Percentiles rank a stretch among this genome's conserved stretches.
Conservation (phyloP, 1,140 invertebrate species). For the Caenorhabditis brenneri region DNA sequence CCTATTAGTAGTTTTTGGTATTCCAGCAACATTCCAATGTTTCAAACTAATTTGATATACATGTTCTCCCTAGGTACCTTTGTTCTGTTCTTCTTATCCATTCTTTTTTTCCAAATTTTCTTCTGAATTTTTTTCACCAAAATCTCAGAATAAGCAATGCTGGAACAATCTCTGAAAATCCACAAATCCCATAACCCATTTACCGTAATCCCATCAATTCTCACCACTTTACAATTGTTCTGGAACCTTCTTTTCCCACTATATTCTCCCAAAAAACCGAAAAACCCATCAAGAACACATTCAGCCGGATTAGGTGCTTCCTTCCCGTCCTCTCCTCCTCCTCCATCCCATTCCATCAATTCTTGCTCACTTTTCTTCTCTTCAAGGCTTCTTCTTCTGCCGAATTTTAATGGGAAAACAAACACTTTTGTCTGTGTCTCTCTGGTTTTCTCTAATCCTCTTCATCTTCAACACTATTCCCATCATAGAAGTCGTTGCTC, state of each 20-base stretch:
- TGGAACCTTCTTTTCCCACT: not conserved
- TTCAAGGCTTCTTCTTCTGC: constrained; percentile 19
- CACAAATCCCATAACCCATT: too few relatives aligned
- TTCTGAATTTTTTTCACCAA: too few relatives aligned
- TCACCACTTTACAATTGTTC: not conserved
- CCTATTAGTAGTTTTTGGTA: too few relatives aligned
- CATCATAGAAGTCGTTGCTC: not conserved
- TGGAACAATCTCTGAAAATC: too few relatives aligned
- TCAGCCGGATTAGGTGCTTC: constrained; percentile 30
- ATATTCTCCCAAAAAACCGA: not conserved
- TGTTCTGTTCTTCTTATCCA: too few relatives aligned
- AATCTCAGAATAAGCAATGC: too few relatives aligned
- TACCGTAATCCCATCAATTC: not conserved
- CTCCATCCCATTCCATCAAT: constrained; percentile 15
- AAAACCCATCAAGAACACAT: constrained; percentile 39
- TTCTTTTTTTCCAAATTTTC: too few relatives aligned
- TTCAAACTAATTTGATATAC: too few relatives aligned
- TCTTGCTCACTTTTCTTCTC: constrained; percentile 29
- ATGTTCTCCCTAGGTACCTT: too few relatives aligned
- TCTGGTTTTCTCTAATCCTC: not conserved
- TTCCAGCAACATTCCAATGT: too few relatives aligned
- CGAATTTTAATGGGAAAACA: constrained; percentile 39
- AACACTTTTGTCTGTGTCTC: constrained; percentile 17
- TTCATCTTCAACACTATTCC: not conserved
- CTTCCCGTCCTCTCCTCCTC: not conserved